phyloP scores from a whole-genome alignment of 2,113 vertebrate species.

The Ceyx margarethae region DNA sequence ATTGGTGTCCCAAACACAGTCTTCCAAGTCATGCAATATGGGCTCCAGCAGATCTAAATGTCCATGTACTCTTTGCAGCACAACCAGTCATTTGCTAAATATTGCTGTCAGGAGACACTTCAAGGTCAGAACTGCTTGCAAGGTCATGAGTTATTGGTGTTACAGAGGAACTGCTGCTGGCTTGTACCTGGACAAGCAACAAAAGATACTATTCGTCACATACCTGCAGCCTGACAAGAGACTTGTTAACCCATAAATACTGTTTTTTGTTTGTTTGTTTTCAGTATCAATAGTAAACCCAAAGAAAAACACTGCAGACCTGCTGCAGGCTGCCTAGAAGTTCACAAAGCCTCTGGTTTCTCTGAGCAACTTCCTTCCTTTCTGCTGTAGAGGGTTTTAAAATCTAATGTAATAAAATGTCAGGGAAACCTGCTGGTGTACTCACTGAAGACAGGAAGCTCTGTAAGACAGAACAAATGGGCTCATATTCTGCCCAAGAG shows the following conservation, averaged over 20 bases:
- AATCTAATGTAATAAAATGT: background rate
- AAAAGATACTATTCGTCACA: background rate
- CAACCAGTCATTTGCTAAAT: background rate
- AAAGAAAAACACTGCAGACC: background rate
- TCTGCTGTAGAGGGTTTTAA: background rate
- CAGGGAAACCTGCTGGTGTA: background rate
- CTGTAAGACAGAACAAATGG: background rate
- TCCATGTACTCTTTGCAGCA: background rate
- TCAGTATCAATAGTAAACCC: background rate
- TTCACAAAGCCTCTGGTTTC: background rate
- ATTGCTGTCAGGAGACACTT: background rate
- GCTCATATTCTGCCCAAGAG: background rate
- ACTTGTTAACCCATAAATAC: background rate
- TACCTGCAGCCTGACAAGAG: background rate
- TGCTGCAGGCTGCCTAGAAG: background rate
- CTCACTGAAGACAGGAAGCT: background rate
- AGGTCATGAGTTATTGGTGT: background rate
- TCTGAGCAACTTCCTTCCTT: background rate
- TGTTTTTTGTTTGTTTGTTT: background rate
- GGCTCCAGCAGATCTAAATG: background rate
- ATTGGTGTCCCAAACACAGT: background rate
- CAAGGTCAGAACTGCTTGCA: background rate
- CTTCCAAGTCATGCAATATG: background rate
- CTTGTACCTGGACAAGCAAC: background rate
- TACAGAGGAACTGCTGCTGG: background rate